Conservation (phyloP, 2,113 vertebrate genomes). For the Rousettus leschenaultii region DNA sequence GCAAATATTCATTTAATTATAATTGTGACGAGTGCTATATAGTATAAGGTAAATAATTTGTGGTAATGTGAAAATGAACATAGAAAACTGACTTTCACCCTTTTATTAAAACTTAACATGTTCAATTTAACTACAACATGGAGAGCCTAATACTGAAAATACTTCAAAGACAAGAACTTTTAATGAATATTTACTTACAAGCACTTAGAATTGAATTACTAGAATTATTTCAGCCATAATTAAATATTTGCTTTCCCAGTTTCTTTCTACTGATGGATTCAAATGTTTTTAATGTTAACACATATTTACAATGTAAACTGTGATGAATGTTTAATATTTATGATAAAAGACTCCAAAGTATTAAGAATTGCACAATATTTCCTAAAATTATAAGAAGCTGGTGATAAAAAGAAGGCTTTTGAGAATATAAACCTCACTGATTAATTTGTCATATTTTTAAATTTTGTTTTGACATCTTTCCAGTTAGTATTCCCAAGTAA, state of each 20-base stretch:
- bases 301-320: background rate
- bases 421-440: background rate
- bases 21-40: background rate
- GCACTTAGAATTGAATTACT: background rate
- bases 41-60: background rate
- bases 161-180: background rate
- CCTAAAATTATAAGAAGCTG: background rate
- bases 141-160: background rate
- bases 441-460: background rate
- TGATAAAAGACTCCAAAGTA: background rate
- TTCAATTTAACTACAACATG: background rate
- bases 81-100: background rate
- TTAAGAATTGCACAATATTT: background rate
- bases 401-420: background rate
- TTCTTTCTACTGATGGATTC: constrained; percentile 26
- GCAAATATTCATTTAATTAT: background rate
- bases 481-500: constrained; percentile 18
- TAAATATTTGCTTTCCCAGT: background rate
- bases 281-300: constrained; percentile 7
- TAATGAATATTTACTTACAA: background rate
- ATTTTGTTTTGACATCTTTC: constrained; percentile 17
- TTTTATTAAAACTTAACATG: background rate
- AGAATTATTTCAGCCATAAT: background rate
- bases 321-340: background rate
- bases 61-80: background rate